Percentiles rank a stretch among this genome's conserved stretches.
These are phyloP conservation scores for Trachelus tabidus DNA, from an alignment of 2,888 invertebrate genomes.

Conservation along the genomic window DNA sequence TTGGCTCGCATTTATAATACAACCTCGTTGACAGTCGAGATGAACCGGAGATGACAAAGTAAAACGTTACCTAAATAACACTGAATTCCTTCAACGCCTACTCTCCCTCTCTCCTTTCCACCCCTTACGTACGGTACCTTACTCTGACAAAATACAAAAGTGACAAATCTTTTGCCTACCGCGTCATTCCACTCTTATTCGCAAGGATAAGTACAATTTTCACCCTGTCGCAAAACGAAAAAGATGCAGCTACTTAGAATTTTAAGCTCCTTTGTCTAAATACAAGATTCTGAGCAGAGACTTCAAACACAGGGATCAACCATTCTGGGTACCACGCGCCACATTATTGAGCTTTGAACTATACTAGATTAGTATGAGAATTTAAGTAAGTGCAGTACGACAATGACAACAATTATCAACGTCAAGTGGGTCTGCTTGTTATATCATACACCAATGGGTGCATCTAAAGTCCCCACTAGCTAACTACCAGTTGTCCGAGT, in stretches of 20 bases:
- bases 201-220: not conserved
- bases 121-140: not conserved
- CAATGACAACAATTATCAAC: not conserved
- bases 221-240: not conserved
- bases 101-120: not conserved
- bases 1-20: constrained; percentile 63
- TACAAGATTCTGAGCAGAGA: not conserved
- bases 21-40: constrained; percentile 55
- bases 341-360: not conserved
- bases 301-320: not conserved
- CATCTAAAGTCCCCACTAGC: not conserved
- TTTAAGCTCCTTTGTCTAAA: not conserved
- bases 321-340: not conserved
- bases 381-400: not conserved
- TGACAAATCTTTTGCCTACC: not conserved
- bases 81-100: constrained; percentile 21
- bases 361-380: not conserved
- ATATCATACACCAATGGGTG: not conserved
- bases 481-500: not conserved
- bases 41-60: constrained; percentile 62
- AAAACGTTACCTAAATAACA: constrained; percentile 55
- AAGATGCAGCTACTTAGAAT: not conserved
- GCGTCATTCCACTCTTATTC: not conserved
- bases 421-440: not conserved
- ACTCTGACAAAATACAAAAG: not conserved